Evolutionary conservation across 2,888 invertebrate species (phyloP).

Genomic region (Ecliptopera silaceata): DNA sequence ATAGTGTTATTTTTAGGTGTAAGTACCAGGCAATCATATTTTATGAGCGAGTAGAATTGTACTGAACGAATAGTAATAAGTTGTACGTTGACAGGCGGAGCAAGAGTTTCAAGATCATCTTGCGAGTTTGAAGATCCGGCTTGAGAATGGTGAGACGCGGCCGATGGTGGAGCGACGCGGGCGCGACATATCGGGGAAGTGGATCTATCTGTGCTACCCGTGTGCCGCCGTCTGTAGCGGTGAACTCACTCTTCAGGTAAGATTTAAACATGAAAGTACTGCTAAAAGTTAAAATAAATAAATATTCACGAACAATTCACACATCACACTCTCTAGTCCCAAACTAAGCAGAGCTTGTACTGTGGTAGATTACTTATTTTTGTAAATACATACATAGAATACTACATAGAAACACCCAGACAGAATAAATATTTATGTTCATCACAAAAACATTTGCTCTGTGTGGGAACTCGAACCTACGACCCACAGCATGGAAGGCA

Average conservation of each 20-base stretch:
- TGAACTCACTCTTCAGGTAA: slow-evolving; percentile 68
- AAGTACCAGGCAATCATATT: not conserved
- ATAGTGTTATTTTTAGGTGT: not conserved
- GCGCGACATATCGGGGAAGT: slow-evolving; percentile 70
- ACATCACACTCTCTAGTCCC: too few species aligned
- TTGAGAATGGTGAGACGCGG: slow-evolving; percentile 70
- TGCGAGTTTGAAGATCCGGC: slow-evolving; percentile 70
- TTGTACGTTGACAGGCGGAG: slow-evolving; percentile 61
- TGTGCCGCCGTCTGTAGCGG: slow-evolving; percentile 79
- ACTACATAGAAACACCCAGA: too few species aligned
- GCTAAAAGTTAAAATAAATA: too few species aligned
- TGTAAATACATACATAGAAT: too few species aligned
- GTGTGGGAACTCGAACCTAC: too few species aligned
- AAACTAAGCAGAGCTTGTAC: too few species aligned
- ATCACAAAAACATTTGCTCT: too few species aligned
- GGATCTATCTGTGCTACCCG: slow-evolving; percentile 79
- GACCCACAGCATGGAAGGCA: too few species aligned
- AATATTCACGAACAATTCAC: too few species aligned
- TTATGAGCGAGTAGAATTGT: not conserved
- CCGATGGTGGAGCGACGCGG: slow-evolving; percentile 75
- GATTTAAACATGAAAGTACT: not conserved
- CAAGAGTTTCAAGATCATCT: slow-evolving; percentile 71
- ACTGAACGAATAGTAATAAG: slow-evolving; percentile 9
- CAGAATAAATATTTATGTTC: too few species aligned
- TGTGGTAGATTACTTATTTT: too few species aligned